These are phyloP conservation scores for Pristionchus fissidentatus DNA, from an alignment of 2,888 invertebrate species.

Conservation along the genomic window DNA sequence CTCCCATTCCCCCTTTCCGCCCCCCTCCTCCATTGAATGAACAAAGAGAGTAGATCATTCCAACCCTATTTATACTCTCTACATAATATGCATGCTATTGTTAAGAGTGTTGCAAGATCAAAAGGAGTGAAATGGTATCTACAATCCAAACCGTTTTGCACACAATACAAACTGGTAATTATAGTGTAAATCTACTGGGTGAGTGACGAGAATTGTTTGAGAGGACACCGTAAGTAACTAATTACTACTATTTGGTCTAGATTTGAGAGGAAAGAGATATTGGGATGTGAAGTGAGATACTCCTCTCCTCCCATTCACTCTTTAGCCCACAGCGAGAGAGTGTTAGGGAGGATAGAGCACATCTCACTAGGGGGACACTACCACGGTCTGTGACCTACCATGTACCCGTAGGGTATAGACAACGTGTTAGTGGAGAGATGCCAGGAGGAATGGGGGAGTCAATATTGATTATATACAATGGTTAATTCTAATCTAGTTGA, in stretches of 20 bases:
- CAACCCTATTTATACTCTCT: neutral
- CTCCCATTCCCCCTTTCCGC: conserved; percentile 39
- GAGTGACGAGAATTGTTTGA: too few relatives aligned
- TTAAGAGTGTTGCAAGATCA: too few relatives aligned
- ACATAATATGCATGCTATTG: neutral
- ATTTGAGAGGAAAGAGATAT: neutral
- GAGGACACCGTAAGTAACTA: neutral
- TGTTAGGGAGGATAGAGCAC: too few relatives aligned
- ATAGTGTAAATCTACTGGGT: neutral
- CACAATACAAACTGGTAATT: neutral
- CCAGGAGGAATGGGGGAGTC: neutral
- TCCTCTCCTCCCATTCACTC: neutral
- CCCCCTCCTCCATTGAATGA: conserved; percentile 26
- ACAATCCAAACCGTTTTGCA: conserved; percentile 29
- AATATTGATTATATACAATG: neutral
- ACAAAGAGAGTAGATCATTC: neutral
- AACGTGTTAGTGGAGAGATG: too few relatives aligned
- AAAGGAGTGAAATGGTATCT: conserved; percentile 23
- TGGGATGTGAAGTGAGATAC: neutral
- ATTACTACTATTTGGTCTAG: conserved; percentile 28
- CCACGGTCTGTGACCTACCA: neutral
- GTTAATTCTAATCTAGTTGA: conserved; percentile 5
- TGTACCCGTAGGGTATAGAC: neutral
- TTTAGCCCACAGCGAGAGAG: neutral
- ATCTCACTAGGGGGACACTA: neutral